phyloP scores from a whole-genome alignment of 2,797 vertebrate species.

The Gymnopithys bicolor region DNA sequence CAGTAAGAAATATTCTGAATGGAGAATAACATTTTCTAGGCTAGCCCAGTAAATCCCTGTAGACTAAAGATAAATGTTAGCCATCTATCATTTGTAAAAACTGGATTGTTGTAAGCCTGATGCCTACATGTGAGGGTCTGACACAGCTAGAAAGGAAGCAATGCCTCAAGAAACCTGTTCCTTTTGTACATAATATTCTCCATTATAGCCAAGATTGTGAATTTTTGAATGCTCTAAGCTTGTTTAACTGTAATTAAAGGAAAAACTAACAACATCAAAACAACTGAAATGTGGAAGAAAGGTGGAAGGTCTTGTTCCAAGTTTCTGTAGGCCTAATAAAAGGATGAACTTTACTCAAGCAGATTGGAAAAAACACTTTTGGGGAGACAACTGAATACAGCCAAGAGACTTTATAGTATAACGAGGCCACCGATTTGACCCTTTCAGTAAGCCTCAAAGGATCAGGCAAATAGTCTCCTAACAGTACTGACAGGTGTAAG shows the following conservation, averaged over 20 bases:
- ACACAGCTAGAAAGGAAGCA: background rate
- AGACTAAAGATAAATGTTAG: background rate
- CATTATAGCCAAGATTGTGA: fast-evolving
- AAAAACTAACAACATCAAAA: background rate
- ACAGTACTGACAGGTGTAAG: background rate
- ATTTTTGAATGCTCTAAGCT: background rate
- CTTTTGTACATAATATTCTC: background rate
- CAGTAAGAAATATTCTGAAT: background rate
- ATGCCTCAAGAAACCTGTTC: background rate
- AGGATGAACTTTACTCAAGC: background rate
- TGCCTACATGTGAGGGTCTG: background rate
- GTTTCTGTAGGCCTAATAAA: background rate
- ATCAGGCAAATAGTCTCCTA: background rate
- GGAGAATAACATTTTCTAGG: background rate
- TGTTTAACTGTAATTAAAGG: background rate
- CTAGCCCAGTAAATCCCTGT: background rate
- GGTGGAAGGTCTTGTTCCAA: background rate
- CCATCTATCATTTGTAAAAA: background rate
- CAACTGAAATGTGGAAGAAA: background rate
- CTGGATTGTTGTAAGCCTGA: background rate
- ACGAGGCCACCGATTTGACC: background rate
- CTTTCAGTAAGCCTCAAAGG: background rate
- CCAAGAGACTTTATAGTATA: background rate
- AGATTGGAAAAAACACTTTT: background rate
- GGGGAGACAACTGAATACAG: background rate